Evolutionary conservation across 2,797 vertebrate genomes (phyloP).

Genomic region (Loriculus beryllinus): DNA sequence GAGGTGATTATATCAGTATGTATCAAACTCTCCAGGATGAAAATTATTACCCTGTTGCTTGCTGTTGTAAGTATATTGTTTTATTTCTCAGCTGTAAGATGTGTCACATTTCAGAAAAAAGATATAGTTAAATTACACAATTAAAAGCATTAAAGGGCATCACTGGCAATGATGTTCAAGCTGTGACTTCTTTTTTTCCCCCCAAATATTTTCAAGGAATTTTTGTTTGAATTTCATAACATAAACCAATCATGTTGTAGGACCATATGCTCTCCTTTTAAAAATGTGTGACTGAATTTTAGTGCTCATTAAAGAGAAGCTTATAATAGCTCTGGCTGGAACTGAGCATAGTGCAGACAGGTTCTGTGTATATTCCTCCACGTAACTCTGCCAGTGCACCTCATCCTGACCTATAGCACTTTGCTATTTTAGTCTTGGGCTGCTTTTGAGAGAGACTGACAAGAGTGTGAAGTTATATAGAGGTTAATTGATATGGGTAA

Average conservation of each 20-base stretch:
- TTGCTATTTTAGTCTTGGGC: conserved; percentile 60
- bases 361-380: background rate
- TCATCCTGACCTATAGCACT: conserved; percentile 59
- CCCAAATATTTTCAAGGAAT: background rate
- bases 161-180: background rate
- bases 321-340: conserved; percentile 38
- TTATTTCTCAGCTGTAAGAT: conserved; percentile 1
- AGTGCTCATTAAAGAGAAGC: conserved; percentile 46
- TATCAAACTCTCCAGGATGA: background rate
- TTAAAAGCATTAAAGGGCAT: background rate
- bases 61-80: background rate
- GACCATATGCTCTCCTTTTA: conserved; percentile 5
- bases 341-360: conserved; percentile 17
- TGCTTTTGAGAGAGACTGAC: conserved; percentile 61
- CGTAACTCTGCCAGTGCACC: conserved; percentile 8
- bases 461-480: conserved; percentile 39
- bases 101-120: background rate
- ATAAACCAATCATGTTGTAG: background rate
- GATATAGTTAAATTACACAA: background rate
- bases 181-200: background rate
- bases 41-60: background rate
- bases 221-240: background rate
- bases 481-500: conserved; percentile 63
- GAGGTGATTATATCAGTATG: background rate
- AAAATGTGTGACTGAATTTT: conserved; percentile 40